Percentiles rank a stretch among this genome's conserved stretches.
Evolutionary conservation across 2,113 vertebrate species (phyloP).

Genomic region (Alces alces): DNA sequence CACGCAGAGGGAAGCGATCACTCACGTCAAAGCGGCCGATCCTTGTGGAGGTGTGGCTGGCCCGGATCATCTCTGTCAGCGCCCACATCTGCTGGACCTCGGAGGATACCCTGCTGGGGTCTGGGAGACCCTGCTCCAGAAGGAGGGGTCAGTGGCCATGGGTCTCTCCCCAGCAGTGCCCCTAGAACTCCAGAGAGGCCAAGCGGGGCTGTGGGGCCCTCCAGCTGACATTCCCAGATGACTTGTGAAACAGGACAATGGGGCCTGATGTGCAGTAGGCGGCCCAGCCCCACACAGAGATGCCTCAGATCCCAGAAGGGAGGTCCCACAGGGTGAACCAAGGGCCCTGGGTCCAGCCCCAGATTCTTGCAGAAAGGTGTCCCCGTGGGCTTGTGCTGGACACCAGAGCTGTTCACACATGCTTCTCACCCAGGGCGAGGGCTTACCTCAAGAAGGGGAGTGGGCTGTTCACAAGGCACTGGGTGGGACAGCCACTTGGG

Average conservation of each 20-base stretch:
- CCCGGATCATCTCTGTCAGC: conserved; percentile 94
- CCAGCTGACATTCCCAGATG: background rate
- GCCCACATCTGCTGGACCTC: conserved; percentile 99
- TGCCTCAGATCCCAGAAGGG: conserved; percentile 5
- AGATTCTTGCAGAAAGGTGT: background rate
- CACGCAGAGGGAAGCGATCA: conserved; percentile 3
- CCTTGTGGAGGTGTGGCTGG: conserved; percentile 86
- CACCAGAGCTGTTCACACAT: background rate
- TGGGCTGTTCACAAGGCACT: conserved; percentile 82
- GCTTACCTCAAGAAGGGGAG: conserved; percentile 84
- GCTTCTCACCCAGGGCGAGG: background rate
- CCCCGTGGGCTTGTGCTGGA: background rate
- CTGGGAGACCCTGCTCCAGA: conserved; percentile 87
- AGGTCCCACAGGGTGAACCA: background rate
- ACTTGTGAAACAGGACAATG: background rate
- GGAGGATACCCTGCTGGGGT: conserved; percentile 89
- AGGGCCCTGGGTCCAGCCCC: background rate
- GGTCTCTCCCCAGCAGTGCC: conserved; percentile 6
- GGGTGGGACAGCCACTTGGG: conserved; percentile 92
- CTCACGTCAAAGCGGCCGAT: conserved; percentile 96
- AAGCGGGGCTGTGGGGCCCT: background rate
- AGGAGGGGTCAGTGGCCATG: conserved; percentile 21
- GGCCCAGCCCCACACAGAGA: background rate
- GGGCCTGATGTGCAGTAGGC: background rate
- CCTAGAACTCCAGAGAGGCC: background rate